phyloP scores from a whole-genome alignment of 2,113 vertebrate species.

The Podarcis muralis region DNA sequence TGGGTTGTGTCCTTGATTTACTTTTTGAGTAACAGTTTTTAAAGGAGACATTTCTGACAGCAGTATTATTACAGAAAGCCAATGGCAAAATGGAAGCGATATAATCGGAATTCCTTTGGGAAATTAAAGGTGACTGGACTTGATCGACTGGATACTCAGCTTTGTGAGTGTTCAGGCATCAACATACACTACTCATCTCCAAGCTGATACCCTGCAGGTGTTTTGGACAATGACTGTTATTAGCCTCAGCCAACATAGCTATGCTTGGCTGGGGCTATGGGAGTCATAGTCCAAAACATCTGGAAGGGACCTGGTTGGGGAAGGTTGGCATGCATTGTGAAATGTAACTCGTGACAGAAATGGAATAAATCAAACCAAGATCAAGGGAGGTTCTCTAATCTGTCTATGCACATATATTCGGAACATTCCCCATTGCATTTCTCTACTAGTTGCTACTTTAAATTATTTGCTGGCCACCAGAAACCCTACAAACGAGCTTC shows the following conservation, averaged over 20 bases:
- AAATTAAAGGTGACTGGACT: not conserved
- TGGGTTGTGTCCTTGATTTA: not conserved
- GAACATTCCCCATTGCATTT: too few relatives aligned
- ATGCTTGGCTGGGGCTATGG: too few relatives aligned
- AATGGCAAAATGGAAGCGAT: rapidly evolving
- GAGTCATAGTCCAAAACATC: not conserved
- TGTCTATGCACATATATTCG: not conserved
- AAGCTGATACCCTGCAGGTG: too few relatives aligned
- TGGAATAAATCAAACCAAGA: not conserved
- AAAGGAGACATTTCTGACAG: not conserved
- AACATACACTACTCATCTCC: not conserved
- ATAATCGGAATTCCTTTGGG: not conserved
- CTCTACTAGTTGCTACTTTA: too few relatives aligned
- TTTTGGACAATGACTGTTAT: too few relatives aligned
- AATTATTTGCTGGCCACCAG: not conserved
- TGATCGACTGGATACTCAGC: not conserved
- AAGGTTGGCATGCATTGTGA: not conserved
- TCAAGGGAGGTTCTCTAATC: not conserved
- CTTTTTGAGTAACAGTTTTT: not conserved
- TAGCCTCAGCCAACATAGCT: too few relatives aligned
- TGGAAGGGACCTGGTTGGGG: not conserved
- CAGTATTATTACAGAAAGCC: not conserved
- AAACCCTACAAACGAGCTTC: not conserved
- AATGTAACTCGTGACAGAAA: not conserved
- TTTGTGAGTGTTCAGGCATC: not conserved